Evolutionary conservation across 2,888 invertebrate species (phyloP).

Genomic region (Caenorhabditis doughertyi): DNA sequence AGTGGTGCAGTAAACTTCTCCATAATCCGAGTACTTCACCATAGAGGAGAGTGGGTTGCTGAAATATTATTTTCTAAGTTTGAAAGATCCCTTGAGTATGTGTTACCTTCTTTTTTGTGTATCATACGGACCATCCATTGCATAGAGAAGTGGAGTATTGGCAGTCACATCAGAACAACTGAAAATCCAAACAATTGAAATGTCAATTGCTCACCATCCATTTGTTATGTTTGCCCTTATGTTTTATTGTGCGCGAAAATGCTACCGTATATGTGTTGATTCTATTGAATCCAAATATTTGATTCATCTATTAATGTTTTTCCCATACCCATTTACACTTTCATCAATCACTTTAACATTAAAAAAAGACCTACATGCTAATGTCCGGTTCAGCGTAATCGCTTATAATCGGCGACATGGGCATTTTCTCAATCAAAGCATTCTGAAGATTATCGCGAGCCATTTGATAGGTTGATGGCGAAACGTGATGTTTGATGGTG

Average conservation of each 20-base stretch:
- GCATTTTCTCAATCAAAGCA: constrained; percentile 72
- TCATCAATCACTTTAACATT: neutral
- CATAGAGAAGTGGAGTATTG: constrained; percentile 64
- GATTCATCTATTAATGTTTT: constrained; percentile 2
- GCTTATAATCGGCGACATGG: constrained; percentile 67
- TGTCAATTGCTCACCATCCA: constrained; percentile 41
- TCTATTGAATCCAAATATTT: constrained; percentile 42
- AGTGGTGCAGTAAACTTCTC: constrained; percentile 72
- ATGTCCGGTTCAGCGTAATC: constrained; percentile 80
- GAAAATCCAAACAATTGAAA: constrained; percentile 52
- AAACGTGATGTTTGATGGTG: constrained; percentile 71
- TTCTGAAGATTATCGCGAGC: constrained; percentile 74
- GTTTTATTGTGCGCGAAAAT: constrained; percentile 50
- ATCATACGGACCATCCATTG: constrained; percentile 62
- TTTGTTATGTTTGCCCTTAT: constrained; percentile 40
- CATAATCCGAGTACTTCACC: constrained; percentile 73
- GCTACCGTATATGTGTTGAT: constrained; percentile 44
- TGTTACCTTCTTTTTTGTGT: constrained; percentile 53
- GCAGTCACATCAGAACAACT: constrained; percentile 67
- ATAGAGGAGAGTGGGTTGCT: constrained; percentile 72
- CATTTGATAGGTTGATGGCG: constrained; percentile 76
- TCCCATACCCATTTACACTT: constrained; percentile 27
- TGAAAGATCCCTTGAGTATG: neutral
- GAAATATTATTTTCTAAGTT: constrained; percentile 14
- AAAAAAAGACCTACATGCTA: constrained; percentile 61